phyloP scores from a whole-genome alignment of 1,140 invertebrate species.

The Drosophila oshimai region DNA sequence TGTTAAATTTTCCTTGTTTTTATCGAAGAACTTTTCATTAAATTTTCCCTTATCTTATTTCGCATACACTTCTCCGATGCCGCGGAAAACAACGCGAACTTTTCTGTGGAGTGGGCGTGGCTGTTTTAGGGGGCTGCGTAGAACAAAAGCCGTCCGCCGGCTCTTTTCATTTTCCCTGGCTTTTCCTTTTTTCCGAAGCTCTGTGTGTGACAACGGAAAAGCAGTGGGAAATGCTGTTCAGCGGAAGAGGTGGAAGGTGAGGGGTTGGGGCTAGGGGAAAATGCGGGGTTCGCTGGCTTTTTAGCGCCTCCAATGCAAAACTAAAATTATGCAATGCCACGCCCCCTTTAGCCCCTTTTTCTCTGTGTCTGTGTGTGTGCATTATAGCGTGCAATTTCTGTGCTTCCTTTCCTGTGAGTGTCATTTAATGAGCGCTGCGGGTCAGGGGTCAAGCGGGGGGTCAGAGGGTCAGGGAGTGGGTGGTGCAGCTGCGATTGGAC shows the following conservation, averaged over 20 bases:
- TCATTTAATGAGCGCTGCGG: conserved; percentile 72
- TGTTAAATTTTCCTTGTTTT: too few relatives aligned
- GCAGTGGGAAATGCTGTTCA: background rate
- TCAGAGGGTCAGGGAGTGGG: background rate
- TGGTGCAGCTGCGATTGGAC: conserved; percentile 8
- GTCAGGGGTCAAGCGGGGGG: background rate
- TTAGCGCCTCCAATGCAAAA: conserved; percentile 59
- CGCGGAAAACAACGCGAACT: background rate
- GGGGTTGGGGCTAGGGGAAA: background rate
- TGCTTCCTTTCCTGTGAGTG: conserved; percentile 59
- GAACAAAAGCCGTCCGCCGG: conserved; percentile 4
- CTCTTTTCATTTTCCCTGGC: background rate
- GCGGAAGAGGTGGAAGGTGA: background rate
- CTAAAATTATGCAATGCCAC: conserved; percentile 78
- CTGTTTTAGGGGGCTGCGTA: background rate
- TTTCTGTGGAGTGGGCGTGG: background rate
- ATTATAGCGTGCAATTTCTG: conserved; percentile 76
- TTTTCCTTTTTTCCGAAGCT: background rate
- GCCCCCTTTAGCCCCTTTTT: conserved; percentile 16
- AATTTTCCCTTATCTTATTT: background rate
- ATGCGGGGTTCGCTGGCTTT: conserved; percentile 51
- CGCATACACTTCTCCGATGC: background rate
- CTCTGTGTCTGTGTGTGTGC: conserved; percentile 32
- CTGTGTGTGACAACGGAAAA: conserved; percentile 63
- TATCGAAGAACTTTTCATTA: background rate